Percentiles rank a stretch among this genome's conserved stretches.
phyloP scores from a whole-genome alignment of 30 jellyfish, hydroid and myxozoan species.

The Aurelia sp. region DNA sequence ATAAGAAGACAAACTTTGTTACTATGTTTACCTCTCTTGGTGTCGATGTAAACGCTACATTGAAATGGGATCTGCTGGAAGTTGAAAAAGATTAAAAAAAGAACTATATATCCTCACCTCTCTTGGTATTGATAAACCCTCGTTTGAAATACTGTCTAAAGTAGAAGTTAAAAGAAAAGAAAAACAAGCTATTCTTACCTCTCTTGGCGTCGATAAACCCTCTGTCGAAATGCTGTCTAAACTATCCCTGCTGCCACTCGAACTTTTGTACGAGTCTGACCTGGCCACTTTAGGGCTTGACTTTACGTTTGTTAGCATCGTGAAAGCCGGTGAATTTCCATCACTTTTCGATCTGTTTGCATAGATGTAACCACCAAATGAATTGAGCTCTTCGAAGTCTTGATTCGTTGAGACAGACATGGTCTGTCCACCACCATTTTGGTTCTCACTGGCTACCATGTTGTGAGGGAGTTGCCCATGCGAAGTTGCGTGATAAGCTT shows the following conservation, averaged over 20 bases:
- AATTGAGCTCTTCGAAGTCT: slow-evolving; percentile 65
- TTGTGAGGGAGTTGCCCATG: slow-evolving; percentile 83
- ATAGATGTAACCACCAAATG: slow-evolving; percentile 63
- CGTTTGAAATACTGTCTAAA: not conserved
- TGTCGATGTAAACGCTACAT: slow-evolving; percentile 76
- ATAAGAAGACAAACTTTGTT: not conserved
- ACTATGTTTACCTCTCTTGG: slow-evolving; percentile 66
- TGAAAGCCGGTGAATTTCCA: slow-evolving; percentile 68
- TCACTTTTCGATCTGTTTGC: slow-evolving; percentile 56
- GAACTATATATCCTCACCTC: too few species aligned
- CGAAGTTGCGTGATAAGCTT: slow-evolving; percentile 73
- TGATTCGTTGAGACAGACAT: slow-evolving; percentile 46
- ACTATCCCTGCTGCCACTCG: slow-evolving; percentile 91
- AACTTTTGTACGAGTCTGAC: slow-evolving; percentile 82
- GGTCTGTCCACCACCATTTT: slow-evolving; percentile 45
- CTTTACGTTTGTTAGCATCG: slow-evolving; percentile 57
- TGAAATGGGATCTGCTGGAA: slow-evolving; percentile 71
- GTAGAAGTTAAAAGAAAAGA: not conserved
- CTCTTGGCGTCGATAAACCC: slow-evolving; percentile 80
- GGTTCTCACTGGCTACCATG: slow-evolving; percentile 70
- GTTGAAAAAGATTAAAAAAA: too few species aligned
- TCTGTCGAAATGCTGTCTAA: slow-evolving; percentile 87
- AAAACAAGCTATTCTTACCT: slow-evolving; percentile 11
- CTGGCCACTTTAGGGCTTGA: slow-evolving; percentile 70
- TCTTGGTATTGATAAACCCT: not conserved